Evolutionary conservation across 2,113 vertebrate species (phyloP).

Genomic region (Sterrhoptilus dennistouni): DNA sequence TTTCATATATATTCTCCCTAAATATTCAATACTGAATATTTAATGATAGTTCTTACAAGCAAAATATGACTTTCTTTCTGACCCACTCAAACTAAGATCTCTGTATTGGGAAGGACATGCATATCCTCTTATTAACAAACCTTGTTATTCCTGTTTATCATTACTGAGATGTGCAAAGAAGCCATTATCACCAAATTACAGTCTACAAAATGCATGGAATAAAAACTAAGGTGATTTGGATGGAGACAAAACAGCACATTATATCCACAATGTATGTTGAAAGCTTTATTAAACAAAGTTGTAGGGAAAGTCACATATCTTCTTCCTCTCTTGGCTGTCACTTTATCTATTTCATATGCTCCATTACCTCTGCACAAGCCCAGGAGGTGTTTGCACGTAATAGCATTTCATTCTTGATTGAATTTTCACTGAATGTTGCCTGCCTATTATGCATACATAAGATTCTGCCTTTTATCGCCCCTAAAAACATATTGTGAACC

Average conservation of each 20-base stretch:
- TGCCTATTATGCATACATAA: constrained; percentile 23
- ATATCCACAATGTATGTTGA: constrained; percentile 20
- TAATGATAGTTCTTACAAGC: background rate
- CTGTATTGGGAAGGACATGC: background rate
- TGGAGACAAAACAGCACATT: constrained; percentile 43
- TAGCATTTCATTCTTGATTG: constrained; percentile 72
- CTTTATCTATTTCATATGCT: constrained; percentile 68
- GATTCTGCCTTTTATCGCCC: constrained; percentile 16
- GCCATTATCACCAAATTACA: constrained; percentile 52
- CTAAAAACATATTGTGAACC: constrained; percentile 19
- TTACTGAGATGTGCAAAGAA: constrained; percentile 5
- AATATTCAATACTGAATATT: background rate
- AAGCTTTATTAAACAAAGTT: constrained; percentile 68
- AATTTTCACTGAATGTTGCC: constrained; percentile 57
- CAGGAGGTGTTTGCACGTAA: constrained; percentile 69
- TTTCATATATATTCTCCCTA: background rate
- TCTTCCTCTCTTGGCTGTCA: constrained; percentile 60
- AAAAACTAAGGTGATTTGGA: constrained; percentile 56
- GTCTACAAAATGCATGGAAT: constrained; percentile 47
- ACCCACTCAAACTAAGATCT: background rate
- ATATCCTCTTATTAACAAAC: background rate
- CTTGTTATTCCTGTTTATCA: constrained; percentile 37
- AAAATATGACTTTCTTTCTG: background rate
- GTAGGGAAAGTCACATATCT: constrained; percentile 51
- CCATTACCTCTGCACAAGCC: constrained; percentile 72